These are phyloP conservation scores for Pandemis corylana DNA, from an alignment of 2,888 invertebrate genomes.

Conservation along the genomic window DNA sequence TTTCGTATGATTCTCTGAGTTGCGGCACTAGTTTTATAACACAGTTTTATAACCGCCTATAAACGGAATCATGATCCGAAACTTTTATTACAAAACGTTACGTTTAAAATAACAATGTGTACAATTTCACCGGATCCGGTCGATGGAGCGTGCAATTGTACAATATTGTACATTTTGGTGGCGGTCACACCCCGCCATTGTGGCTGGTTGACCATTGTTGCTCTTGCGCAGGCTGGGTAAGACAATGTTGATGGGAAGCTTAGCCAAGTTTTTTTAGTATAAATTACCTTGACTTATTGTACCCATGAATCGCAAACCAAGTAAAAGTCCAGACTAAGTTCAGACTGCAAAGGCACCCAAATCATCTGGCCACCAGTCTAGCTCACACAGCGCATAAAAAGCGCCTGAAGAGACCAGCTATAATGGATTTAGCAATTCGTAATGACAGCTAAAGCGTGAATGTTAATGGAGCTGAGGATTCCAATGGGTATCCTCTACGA, in stretches of 20 bases:
- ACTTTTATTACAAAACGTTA: conserved; percentile 12
- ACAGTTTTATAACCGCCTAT: not conserved
- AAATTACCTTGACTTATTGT: not conserved
- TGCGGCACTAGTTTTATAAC: not conserved
- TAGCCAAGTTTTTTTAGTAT: not conserved
- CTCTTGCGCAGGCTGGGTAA: conserved; percentile 14
- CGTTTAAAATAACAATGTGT: conserved; percentile 36
- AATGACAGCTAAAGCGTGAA: too few species aligned
- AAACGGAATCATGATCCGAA: not conserved
- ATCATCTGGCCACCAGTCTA: too few species aligned
- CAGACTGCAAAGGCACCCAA: too few species aligned
- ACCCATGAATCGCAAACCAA: not conserved
- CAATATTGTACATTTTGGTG: conserved; percentile 22
- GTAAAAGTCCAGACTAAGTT: too few species aligned
- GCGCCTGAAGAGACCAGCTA: too few species aligned
- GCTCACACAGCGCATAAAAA: too few species aligned
- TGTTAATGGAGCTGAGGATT: too few species aligned
- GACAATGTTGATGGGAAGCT: conserved; percentile 20
- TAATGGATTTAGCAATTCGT: too few species aligned
- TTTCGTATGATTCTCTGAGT: too few species aligned
- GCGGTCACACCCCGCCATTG: conserved; percentile 21
- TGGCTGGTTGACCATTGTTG: conserved; percentile 4
- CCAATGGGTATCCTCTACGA: too few species aligned
- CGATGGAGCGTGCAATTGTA: conserved; percentile 19
- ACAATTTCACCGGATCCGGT: conserved; percentile 19